Evolutionary conservation across 2,888 invertebrate genomes (phyloP), one percentile per base, ranked within the genome.

Genomic region (Pogonocherus hispidulus): DNA sequence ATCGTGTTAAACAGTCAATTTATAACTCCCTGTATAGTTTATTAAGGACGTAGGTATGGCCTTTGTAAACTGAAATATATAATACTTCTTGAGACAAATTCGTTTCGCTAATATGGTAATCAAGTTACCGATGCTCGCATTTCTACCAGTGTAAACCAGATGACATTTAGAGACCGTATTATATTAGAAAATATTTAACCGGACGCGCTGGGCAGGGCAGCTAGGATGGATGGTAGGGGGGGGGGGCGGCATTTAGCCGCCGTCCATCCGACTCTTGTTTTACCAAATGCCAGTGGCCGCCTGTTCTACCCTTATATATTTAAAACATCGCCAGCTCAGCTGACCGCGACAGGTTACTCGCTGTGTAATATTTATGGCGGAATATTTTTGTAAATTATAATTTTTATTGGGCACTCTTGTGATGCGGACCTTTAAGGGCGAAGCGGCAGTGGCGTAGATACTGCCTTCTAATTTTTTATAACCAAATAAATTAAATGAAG

Each of bases 381-480:
- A 55, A 67, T 71, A 73, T 73, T 73, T 73, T 73, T 71, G 65
- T 70, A 67, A 71, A 73, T 71, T 66, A 71, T 70, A 69, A 69
- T 73, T 70, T 66, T 71, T 71, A 51, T 47, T 51, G 62, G 59
- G 32, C 35, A 6, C 18, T 37, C 35, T 55, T 6, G 37, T 14
- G 37, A 37, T 55, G 6, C 37, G n/a, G 37, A 35, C 37, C 4
- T n/a, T 20, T 20, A 20, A 55, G 52, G 18, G 19, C 32, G 52
- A 35, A 27, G 3, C 32, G 0, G 9, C 32, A 32, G 32, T 32
- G 32, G 32, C 2, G 32, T 8, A 2, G 32, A n/a, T n/a, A n/a
- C n/a, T n/a, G n/a, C n/a, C n/a, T n/a, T n/a, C n/a, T n/a, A n/a
- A n/a, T n/a, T 23, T 6, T 23, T 23, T 23, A 23, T 23, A 23